These are phyloP conservation scores for Autographa gamma DNA, from an alignment of 2,888 invertebrate species.

Conservation along the genomic window DNA sequence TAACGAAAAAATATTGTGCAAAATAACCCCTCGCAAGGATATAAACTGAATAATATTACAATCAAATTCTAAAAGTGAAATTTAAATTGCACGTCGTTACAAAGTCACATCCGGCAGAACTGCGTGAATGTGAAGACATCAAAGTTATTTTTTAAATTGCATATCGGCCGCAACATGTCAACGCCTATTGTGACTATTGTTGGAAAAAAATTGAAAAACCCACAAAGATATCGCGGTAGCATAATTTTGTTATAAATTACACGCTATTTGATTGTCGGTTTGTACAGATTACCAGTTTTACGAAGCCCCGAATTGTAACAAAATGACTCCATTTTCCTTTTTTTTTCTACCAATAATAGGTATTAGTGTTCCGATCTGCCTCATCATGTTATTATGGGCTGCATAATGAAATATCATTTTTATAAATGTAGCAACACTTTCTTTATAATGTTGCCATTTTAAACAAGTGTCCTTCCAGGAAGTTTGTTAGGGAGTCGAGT, in stretches of 20 bases:
- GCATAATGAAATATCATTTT: slow-evolving; percentile 80
- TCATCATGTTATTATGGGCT: slow-evolving; percentile 79
- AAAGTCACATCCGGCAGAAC: slow-evolving; percentile 79
- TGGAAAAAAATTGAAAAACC: slow-evolving; percentile 65
- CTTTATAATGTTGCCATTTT: slow-evolving; percentile 62
- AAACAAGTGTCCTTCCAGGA: slow-evolving; percentile 62
- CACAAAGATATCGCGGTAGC: slow-evolving; percentile 82
- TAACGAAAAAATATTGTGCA: slow-evolving; percentile 26
- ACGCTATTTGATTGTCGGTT: slow-evolving; percentile 82
- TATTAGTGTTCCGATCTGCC: slow-evolving; percentile 78
- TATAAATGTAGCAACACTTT: slow-evolving; percentile 71
- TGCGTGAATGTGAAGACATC: slow-evolving; percentile 74
- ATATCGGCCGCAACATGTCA: slow-evolving; percentile 83
- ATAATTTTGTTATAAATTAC: slow-evolving; percentile 86
- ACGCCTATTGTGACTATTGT: slow-evolving; percentile 83
- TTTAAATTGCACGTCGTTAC: slow-evolving; percentile 73
- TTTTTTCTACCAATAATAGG: slow-evolving; percentile 82
- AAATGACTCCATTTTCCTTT: slow-evolving; percentile 85
- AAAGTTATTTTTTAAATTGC: slow-evolving; percentile 77
- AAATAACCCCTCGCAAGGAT: slow-evolving; percentile 47
- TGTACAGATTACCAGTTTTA: slow-evolving; percentile 85
- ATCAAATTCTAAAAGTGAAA: slow-evolving; percentile 73
- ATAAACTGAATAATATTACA: slow-evolving; percentile 52
- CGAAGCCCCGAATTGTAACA: slow-evolving; percentile 78
- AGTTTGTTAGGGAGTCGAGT: slow-evolving; percentile 51